A percentile compares a stretch with the other conserved stretches of the same genome.
These are phyloP conservation scores for Pseudopipra pipra DNA, from an alignment of 2,113 vertebrate genomes.

Conservation along the genomic window DNA sequence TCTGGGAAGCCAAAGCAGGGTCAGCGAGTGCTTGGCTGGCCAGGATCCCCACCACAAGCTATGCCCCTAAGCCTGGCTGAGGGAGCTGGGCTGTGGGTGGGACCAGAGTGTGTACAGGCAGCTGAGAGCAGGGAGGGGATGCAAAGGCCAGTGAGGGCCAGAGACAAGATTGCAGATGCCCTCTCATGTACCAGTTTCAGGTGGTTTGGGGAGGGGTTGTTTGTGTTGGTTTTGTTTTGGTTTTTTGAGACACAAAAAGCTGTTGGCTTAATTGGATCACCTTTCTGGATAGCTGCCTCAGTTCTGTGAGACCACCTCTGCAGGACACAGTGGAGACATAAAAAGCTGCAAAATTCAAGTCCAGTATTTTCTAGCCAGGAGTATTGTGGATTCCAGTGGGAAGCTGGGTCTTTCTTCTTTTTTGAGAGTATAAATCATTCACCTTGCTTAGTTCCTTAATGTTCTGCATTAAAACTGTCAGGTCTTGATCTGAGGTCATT, in stretches of 20 bases:
- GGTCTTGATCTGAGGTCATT: neutral
- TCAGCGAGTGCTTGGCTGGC: neutral
- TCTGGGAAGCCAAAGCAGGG: neutral
- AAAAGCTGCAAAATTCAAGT: neutral
- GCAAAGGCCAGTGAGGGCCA: fast-evolving
- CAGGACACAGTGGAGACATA: neutral
- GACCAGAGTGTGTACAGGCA: neutral
- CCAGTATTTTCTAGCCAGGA: neutral
- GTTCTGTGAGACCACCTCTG: neutral
- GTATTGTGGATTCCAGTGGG: neutral
- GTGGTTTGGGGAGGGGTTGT: neutral
- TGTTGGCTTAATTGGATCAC: neutral
- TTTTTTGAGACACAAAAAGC: neutral
- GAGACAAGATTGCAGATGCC: neutral
- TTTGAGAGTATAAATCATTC: constrained; percentile 8
- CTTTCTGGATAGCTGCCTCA: neutral
- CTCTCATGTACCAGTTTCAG: neutral
- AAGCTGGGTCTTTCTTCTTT: constrained; percentile 23
- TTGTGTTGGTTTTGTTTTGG: neutral
- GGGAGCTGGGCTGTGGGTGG: neutral
- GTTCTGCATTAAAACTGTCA: neutral
- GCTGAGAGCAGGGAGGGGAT: neutral
- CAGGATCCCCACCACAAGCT: neutral
- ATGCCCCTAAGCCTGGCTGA: neutral
- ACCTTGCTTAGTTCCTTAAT: neutral